Evolutionary conservation across 2,113 vertebrate species (phyloP), one percentile per base, ranked within the genome.

Genomic region (Eurystomus gularis): DNA sequence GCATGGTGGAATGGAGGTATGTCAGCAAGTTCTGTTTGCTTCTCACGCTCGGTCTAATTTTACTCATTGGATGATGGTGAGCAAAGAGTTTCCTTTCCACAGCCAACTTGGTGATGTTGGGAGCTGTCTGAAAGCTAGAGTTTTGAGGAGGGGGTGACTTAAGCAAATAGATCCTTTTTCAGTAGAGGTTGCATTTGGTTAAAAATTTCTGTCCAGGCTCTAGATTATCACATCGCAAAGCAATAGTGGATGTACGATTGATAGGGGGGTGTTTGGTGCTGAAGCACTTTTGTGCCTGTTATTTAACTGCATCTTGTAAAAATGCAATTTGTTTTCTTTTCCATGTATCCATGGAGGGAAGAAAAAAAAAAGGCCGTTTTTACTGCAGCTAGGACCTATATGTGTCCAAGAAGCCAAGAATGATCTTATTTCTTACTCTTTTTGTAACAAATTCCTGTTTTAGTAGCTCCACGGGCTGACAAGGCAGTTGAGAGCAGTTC

Each of bases 161-260:
- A 26, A 44, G 17, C 44, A 46, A 51, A 12, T 25, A 17, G 11
- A 3, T 54, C 4, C 17, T 60, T 86, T 83, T 80, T 89, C 39
- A 77, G 33, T 35, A 65, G 48, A 60, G 35, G 12, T 26, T 37
- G 28, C 65, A 9, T 70, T 82, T 71, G 57, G 48, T 25, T 39
- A 39, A 52, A 73, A 48, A 57, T 39, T 31, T 73, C 40, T 75
- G 1, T 40, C 60, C 24, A 40, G 68, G 25, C 28, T 87, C 12
- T 70, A 40, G 55, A 40, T 75, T 9, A 15, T 54, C 33, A 20
- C 0, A 0, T 51, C 4, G 1, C 13, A 14, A 37, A 57, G 31
- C 31, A 66, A 3, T 9, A 66, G 13, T 3, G 5, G 48, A 14
- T 78, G 8, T 16, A 6, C 52, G 60, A 52, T 8, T 81, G 76